A percentile compares a stretch with the other conserved stretches of the same genome.
Evolutionary conservation across 2,888 invertebrate species (phyloP).

Genomic region (Cheiracanthium punctorium): DNA sequence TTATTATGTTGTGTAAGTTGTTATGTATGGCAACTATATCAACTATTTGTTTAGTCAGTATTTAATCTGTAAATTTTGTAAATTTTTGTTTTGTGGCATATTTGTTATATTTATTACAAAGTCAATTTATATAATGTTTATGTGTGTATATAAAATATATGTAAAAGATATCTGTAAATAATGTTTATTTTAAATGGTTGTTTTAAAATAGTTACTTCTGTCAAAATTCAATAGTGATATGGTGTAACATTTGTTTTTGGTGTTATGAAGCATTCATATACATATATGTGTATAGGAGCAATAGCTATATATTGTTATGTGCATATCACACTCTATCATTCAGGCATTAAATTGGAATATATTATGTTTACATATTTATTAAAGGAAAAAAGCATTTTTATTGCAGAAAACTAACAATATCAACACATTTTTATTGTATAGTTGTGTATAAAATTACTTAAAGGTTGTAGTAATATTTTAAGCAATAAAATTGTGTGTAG

Average conservation of each 20-base stretch:
- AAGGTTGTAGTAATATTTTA: no score
- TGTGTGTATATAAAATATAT: conserved; percentile 43
- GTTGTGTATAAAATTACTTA: no score
- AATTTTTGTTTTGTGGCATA: conserved; percentile 11
- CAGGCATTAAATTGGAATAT: conserved; percentile 23
- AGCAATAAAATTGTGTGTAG: no score
- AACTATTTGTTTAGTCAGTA: no score
- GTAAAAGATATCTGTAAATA: conserved; percentile 52
- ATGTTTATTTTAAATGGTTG: conserved; percentile 43
- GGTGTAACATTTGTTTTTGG: conserved; percentile 48
- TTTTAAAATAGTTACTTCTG: conserved; percentile 20
- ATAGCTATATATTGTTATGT: conserved; percentile 44
- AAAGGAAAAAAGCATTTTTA: background rate
- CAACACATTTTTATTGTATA: no score
- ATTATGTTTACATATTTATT: conserved; percentile 45
- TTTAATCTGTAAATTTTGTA: conserved; percentile 1
- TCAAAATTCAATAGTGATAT: conserved; percentile 20
- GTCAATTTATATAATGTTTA: conserved; percentile 45
- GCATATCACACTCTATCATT: conserved; percentile 27
- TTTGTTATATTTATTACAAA: conserved; percentile 35
- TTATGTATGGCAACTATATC: background rate
- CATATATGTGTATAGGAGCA: conserved; percentile 59
- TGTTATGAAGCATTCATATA: conserved; percentile 40
- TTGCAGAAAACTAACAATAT: background rate
- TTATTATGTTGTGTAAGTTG: background rate